Evolutionary conservation across 2,888 invertebrate genomes (phyloP), one percentile per base, ranked within the genome.

Genomic region (Hypselothyrea guttata): DNA sequence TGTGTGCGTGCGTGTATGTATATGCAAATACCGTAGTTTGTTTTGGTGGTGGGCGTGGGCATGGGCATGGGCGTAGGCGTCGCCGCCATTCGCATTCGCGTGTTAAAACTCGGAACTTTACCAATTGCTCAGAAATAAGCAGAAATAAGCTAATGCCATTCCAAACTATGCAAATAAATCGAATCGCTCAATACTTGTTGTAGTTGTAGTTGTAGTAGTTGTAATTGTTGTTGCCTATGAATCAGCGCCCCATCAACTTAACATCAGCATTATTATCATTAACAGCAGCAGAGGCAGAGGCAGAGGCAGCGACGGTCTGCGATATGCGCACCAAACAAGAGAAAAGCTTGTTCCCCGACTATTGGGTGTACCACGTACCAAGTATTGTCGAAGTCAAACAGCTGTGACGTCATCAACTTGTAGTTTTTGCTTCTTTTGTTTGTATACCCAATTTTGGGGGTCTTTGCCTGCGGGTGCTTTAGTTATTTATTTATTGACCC

Each of bases 11-110:
- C 18, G 16, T 38, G 18, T 70, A 48, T 51, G 42, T 56, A 56
- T 53, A 70, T 73, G 66, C 74, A 67, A 70, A 74, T 66, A 60
- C 62, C 72, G 59, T 70, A 57, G 70, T 71, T 69, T 56, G 51
- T 57, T 57, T 65, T 58, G 60, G 77, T 57, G 61, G 64, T 76
- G 71, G 74, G 74, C 51, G 73, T 71, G 68, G 75, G 71, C 71
- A 75, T 75, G n/a, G n/a, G n/a, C n/a, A n/a, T n/a, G n/a, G n/a
- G n/a, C 51, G 73, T 71, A 71, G 75, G 71, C 71, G 77, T 75
- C 53, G 72, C 63, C 72, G 66, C 70, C 70, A 57, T 69, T 46
- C 71, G 48, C 49, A 49, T 65, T 54, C n/a, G 66, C 61, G 66
- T 70, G 69, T 65, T 66, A 52, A 54, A 44, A 68, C 60, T 70